Base-by-base conservation (phyloP, 2,113 vertebrate genomes). In the Gobio gobio region DNA sequence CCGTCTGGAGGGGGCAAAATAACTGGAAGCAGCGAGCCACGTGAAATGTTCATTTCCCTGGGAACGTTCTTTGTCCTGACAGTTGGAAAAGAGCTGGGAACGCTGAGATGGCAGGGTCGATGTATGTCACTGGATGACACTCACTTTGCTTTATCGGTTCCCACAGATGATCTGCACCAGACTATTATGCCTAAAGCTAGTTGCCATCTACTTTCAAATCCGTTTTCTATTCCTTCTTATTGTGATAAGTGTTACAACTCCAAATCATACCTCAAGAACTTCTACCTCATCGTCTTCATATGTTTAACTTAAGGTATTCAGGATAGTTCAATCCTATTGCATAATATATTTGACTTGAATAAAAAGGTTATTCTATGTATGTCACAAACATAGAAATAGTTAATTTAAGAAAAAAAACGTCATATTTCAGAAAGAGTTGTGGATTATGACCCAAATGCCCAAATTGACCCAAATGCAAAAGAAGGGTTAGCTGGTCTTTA, bases 1-100 rank as follows among this genome's bases (percentile, higher is more conserved):
- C 10, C 86, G 89, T 89, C 87, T 90, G 79, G 89, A 92, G 68
- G 78, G 6, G 92, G 90, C 91, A 91, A 89, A 87, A 92, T 87
- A 82, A 92, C 83, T 88, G 66, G 82, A 91, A 89, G 13, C 66
- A 90, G 89, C 81, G 86, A 82, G 90, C 85, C 90, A 91, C 86
- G 47, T 88, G 86, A 90, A 92, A 92, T 79, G 83, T 5, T 85
- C 88, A 90, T 87, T 92, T 91, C 90, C 88, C 88, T 93, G 90
- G 90, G 89, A 94, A 93, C 90, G 40, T 86, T 88, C 45, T 40
- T 72, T 56, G 61, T 40, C 77, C 74, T 40, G 24, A 56, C 78
- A 87, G 86, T 88, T 87, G 47, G 84, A 84, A 89, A 85, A 20
- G 59, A 74, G 22, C 74, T 64, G 80, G 81, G 43, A 81, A 43